Conservation (phyloP, 2,113 vertebrate genomes). For the Lamprotornis superbus region DNA sequence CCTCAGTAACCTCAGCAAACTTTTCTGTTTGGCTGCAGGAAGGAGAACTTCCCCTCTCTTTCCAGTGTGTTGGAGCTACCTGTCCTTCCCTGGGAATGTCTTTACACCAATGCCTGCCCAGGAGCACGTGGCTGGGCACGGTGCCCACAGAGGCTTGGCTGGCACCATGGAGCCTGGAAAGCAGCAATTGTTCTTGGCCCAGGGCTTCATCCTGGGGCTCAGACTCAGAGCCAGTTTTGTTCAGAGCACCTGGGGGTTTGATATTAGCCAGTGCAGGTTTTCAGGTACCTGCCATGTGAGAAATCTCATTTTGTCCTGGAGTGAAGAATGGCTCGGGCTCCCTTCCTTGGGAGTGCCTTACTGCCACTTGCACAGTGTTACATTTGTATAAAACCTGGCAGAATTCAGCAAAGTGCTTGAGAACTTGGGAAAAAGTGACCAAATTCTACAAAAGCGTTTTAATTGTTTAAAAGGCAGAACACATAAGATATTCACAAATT, state of each 20-base stretch:
- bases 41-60: background rate
- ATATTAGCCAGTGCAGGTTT: background rate
- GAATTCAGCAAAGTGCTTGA: background rate
- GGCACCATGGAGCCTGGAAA: slow-evolving; percentile 22
- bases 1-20: background rate
- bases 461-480: background rate
- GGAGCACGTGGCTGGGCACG: background rate
- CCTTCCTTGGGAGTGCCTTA: background rate
- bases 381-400: background rate
- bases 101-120: background rate
- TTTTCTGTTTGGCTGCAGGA: background rate
- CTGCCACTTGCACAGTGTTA: background rate
- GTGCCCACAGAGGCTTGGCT: background rate
- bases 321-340: background rate
- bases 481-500: background rate
- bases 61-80: background rate
- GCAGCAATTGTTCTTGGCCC: slow-evolving; percentile 11
- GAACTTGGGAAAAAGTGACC: background rate
- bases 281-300: background rate
- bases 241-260: background rate
- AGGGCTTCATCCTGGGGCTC: background rate
- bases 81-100: background rate
- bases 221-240: background rate
- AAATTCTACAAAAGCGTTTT: background rate
- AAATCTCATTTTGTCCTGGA: background rate